Evolutionary conservation across 2,888 invertebrate species (phyloP).

Genomic region (Bembecia ichneumoniformis): DNA sequence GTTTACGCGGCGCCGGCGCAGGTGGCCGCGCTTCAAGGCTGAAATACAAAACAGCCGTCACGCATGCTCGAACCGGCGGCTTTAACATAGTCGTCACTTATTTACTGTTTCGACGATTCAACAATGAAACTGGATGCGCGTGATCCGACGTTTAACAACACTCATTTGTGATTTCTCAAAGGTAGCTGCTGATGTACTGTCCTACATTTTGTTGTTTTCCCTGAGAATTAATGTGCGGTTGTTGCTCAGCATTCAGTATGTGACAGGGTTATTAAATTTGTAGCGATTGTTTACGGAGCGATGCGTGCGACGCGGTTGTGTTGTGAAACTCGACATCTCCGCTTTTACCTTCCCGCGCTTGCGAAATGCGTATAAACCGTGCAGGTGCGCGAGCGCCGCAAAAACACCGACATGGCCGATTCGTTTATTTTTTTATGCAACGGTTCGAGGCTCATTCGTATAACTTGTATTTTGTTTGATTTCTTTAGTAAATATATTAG

Average conservation of each 20-base stretch:
- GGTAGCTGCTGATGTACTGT: conserved; percentile 4
- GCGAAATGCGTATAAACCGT: conserved; percentile 75
- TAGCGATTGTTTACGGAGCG: conserved; percentile 22
- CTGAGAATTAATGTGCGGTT: not conserved
- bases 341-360: conserved; percentile 68
- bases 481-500: too few species aligned
- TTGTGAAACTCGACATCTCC: conserved; percentile 69
- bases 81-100: conserved; percentile 35
- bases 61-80: conserved; percentile 59
- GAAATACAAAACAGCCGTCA: conserved; percentile 72
- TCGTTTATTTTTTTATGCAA: conserved; percentile 68
- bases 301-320: conserved; percentile 39
- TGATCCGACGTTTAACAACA: conserved; percentile 3
- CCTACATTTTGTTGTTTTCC: not conserved
- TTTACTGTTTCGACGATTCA: conserved; percentile 19
- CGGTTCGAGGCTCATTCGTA: conserved; percentile 7
- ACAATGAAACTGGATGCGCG: conserved; percentile 11
- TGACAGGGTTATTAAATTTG: not conserved
- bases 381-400: conserved; percentile 43
- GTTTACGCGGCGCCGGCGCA: conserved; percentile 76
- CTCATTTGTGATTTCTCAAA: conserved; percentile 4
- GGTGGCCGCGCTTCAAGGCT: conserved; percentile 74
- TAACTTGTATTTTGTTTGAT: not conserved
- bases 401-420: conserved; percentile 61
- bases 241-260: not conserved